phyloP scores from a whole-genome alignment of 2,888 invertebrate species.

The Meteorus cinctellus region DNA sequence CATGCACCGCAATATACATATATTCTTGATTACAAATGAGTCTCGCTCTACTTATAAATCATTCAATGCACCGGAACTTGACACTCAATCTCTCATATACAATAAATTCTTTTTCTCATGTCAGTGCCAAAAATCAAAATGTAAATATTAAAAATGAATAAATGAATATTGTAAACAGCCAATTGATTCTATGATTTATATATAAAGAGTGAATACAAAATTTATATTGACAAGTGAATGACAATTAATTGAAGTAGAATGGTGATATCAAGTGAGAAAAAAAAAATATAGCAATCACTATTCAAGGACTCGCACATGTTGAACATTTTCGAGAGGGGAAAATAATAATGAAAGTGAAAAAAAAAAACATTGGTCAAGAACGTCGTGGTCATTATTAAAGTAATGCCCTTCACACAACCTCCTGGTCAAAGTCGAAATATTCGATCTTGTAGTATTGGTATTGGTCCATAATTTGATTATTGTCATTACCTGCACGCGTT shows the following conservation, averaged over 20 bases:
- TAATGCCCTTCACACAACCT: conserved; percentile 15
- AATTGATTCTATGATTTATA: neutral
- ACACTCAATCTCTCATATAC: conserved; percentile 10
- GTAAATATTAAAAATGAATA: neutral
- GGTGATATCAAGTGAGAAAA: neutral
- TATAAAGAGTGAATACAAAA: neutral
- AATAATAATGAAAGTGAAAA: too few relatives aligned
- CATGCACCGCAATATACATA: neutral
- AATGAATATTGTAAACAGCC: neutral
- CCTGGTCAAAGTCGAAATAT: neutral
- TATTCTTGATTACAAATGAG: conserved; percentile 10
- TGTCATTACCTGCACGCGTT: neutral
- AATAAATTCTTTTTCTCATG: neutral
- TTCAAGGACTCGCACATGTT: conserved; percentile 8
- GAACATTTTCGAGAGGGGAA: neutral
- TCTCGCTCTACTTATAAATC: conserved; percentile 48
- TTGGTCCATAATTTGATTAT: neutral
- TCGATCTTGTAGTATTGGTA: neutral
- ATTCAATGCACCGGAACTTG: conserved; percentile 44
- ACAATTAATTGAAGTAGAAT: neutral
- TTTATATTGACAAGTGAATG: neutral
- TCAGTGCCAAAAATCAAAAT: neutral
- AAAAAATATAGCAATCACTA: neutral
- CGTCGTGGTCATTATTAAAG: neutral
- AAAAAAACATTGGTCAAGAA: conserved; percentile 10